These are phyloP conservation scores for Ameiurus melas DNA, from an alignment of 2,113 vertebrate genomes.

Conservation along the genomic window DNA sequence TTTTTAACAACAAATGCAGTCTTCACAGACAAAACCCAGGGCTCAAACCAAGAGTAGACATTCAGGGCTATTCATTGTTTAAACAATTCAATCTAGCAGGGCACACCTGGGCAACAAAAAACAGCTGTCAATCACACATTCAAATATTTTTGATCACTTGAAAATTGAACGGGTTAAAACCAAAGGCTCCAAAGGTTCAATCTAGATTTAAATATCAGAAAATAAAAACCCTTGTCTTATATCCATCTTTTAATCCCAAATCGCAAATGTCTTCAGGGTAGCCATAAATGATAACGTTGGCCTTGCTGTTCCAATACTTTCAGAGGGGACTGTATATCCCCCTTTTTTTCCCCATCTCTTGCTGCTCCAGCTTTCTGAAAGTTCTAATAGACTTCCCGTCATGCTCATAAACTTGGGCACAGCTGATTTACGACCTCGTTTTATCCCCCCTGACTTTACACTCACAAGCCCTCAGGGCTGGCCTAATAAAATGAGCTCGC, in stretches of 20 bases:
- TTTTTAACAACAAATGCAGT: background rate
- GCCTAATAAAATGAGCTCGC: slow-evolving; percentile 67
- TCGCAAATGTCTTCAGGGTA: background rate
- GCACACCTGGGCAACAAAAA: background rate
- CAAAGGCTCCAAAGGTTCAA: background rate
- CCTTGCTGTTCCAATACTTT: background rate
- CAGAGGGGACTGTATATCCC: background rate
- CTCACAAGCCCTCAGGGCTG: slow-evolving; percentile 58
- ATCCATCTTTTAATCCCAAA: background rate
- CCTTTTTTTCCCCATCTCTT: slow-evolving; percentile 42
- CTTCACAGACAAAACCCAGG: background rate
- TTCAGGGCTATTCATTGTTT: background rate
- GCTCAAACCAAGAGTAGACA: background rate
- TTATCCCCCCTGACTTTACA: slow-evolving; percentile 61
- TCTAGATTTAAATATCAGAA: background rate
- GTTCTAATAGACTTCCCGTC: slow-evolving; percentile 75
- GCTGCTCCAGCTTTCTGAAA: slow-evolving; percentile 62
- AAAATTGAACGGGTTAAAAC: background rate
- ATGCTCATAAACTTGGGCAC: slow-evolving; percentile 65
- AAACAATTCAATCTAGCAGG: background rate
- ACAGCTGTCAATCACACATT: background rate
- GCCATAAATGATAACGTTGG: background rate
- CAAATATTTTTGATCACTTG: background rate
- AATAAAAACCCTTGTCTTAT: background rate
- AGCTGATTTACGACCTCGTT: slow-evolving; percentile 75